phyloP scores from a whole-genome alignment of 2,797 vertebrate species.

The Pyrrhura leucotis region DNA sequence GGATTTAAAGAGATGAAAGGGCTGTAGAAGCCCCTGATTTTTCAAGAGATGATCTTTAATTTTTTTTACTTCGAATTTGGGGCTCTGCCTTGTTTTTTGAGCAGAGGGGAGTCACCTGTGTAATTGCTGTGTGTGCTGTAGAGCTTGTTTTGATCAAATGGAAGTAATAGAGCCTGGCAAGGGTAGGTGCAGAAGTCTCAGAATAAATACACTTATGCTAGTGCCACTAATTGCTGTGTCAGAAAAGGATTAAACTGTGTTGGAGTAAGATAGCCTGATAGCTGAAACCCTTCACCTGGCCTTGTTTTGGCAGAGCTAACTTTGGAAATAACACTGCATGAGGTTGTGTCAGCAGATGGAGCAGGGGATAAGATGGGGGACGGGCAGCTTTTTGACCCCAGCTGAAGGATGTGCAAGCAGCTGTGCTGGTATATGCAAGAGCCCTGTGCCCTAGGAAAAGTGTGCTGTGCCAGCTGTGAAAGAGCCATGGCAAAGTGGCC shows the following conservation, averaged over 20 bases:
- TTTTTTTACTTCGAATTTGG: neutral
- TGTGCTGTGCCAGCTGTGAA: neutral
- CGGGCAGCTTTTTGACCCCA: neutral
- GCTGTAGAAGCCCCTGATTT: neutral
- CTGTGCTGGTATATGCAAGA: neutral
- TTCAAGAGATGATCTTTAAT: neutral
- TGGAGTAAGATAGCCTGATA: neutral
- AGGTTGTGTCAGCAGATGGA: neutral
- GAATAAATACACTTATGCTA: neutral
- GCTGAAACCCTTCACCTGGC: neutral
- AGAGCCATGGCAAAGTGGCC: neutral
- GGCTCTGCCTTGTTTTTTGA: neutral
- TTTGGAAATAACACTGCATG: neutral
- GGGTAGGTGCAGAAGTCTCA: neutral
- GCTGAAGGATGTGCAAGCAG: rapidly evolving
- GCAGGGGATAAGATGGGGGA: neutral
- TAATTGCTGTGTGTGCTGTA: neutral
- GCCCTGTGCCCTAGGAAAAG: neutral
- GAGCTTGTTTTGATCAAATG: neutral
- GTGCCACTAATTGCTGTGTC: neutral
- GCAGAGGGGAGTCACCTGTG: neutral
- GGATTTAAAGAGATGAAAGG: neutral
- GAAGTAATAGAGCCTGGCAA: neutral
- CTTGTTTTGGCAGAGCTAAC: neutral
- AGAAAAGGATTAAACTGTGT: neutral